A percentile compares a stretch with the other conserved stretches of the same genome.
phyloP scores from a whole-genome alignment of 1,140 invertebrate genomes.

The Adoxophyes honmai region DNA sequence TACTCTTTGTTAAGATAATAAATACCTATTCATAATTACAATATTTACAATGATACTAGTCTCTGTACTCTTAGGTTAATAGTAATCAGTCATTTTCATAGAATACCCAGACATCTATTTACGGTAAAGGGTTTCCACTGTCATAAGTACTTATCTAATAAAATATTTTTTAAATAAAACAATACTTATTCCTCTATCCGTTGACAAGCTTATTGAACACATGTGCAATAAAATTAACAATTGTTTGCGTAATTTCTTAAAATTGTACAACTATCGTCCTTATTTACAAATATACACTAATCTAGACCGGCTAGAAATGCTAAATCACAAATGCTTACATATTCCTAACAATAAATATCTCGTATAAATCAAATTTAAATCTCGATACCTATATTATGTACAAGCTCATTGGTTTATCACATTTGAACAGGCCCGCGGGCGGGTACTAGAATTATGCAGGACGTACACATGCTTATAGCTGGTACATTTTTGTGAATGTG shows the following conservation, averaged over 20 bases:
- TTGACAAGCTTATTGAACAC: conserved; percentile 42
- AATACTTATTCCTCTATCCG: conserved; percentile 20
- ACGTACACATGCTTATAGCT: too few species aligned
- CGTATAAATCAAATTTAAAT: conserved; percentile 33
- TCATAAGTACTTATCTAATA: conserved; percentile 9
- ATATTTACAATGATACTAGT: conserved; percentile 48
- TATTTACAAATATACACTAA: conserved; percentile 30
- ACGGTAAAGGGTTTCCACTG: not conserved
- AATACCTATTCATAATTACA: conserved; percentile 45
- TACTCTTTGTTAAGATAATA: conserved; percentile 39
- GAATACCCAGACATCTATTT: conserved; percentile 16
- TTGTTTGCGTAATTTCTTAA: conserved; percentile 13
- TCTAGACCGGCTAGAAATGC: conserved; percentile 5
- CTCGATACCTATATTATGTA: conserved; percentile 61
- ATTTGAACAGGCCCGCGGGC: conserved; percentile 56
- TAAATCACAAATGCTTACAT: conserved; percentile 31
- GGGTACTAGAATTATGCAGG: conserved; percentile 38
- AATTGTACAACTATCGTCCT: conserved; percentile 15
- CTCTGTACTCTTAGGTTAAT: conserved; percentile 31
- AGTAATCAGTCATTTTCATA: conserved; percentile 59
- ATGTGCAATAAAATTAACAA: conserved; percentile 43
- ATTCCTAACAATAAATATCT: conserved; percentile 57
- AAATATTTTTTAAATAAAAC: conserved; percentile 13
- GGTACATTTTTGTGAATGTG: too few species aligned
- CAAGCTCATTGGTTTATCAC: conserved; percentile 74